A percentile compares a stretch with the other conserved stretches of the same genome.
These are phyloP conservation scores for Philopedon plagiatum DNA, from an alignment of 2,888 invertebrate genomes.

Conservation along the genomic window DNA sequence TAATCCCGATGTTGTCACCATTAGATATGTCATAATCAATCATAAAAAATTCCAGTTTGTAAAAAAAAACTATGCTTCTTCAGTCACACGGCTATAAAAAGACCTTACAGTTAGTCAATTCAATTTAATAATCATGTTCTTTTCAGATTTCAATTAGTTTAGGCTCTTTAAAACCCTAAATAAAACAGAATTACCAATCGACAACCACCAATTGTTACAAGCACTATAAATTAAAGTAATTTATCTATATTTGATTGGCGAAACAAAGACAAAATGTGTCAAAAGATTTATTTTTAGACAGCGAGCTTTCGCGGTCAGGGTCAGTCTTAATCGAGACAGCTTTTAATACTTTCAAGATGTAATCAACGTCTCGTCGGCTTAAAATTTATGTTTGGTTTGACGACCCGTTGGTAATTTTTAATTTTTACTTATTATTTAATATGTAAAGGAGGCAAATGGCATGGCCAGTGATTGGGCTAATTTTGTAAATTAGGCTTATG, in stretches of 20 bases:
- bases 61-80: too few relatives aligned
- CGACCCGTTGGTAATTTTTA: constrained; percentile 1
- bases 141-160: too few relatives aligned
- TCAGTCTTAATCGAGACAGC: constrained; percentile 12
- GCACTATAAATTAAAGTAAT: neutral
- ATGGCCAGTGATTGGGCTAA: neutral
- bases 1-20: too few relatives aligned
- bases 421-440: constrained; percentile 1
- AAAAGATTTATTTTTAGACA: constrained; percentile 20
- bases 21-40: too few relatives aligned
- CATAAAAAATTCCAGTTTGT: too few relatives aligned
- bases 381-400: constrained; percentile 12
- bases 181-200: too few relatives aligned
- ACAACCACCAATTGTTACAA: constrained; percentile 1
- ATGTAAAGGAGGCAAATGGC: neutral
- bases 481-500: neutral
- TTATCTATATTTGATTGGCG: constrained; percentile 23
- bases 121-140: too few relatives aligned
- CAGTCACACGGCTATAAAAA: too few relatives aligned
- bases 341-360: constrained; percentile 14
- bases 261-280: constrained; percentile 22
- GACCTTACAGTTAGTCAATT: too few relatives aligned
- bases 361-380: constrained; percentile 16
- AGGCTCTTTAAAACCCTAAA: too few relatives aligned
- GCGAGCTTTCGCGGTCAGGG: constrained; percentile 17